A percentile compares a stretch with the other conserved stretches of the same genome.
Conservation (phyloP, 2,797 vertebrate species). For the Gambusia yucatana region DNA sequence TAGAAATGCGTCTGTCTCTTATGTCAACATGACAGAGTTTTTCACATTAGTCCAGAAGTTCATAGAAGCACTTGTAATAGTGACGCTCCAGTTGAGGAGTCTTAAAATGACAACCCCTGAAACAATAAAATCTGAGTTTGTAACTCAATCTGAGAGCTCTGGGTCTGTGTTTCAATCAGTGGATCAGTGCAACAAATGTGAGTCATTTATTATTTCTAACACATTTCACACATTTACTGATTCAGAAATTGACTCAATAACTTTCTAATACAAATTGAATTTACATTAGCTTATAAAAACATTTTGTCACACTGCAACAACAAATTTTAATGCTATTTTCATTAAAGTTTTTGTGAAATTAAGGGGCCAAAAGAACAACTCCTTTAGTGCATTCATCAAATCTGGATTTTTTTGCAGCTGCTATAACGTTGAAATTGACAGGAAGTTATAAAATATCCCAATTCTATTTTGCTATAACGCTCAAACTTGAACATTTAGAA, state of each 20-base stretch:
- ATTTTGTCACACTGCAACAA: neutral
- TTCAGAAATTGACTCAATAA: neutral
- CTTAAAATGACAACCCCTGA: conserved; percentile 33
- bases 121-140: conserved; percentile 55
- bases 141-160: neutral
- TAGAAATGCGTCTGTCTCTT: neutral
- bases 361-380: neutral
- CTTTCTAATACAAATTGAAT: neutral
- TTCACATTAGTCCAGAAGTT: conserved; percentile 28
- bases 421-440: neutral
- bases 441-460: neutral
- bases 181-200: neutral
- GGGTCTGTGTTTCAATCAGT: conserved; percentile 7
- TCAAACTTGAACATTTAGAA: neutral
- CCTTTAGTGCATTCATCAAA: neutral
- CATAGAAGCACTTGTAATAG: conserved; percentile 56
- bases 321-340: neutral
- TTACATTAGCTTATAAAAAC: neutral
- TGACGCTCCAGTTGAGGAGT: conserved; percentile 30
- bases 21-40: neutral
- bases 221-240: conserved; percentile 4
- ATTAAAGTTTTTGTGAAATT: neutral
- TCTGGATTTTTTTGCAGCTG: neutral
- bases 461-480: neutral
- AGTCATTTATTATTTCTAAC: neutral